phyloP scores from a whole-genome alignment of 2,797 vertebrate species.

The Thunnus albacares region DNA sequence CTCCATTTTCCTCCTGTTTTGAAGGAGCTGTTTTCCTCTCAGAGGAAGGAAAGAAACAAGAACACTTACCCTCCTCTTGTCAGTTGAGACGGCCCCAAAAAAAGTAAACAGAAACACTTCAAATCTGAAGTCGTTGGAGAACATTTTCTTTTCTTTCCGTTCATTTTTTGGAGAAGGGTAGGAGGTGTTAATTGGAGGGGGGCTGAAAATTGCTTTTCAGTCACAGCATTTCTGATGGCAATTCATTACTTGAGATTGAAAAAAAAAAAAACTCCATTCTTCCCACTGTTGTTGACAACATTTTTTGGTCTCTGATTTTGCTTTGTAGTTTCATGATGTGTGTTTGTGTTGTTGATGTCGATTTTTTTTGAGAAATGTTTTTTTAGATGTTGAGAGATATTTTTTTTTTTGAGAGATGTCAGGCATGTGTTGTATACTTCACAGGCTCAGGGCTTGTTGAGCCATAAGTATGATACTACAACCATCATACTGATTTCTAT shows the following conservation, averaged over 20 bases:
- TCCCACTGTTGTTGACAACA: conserved; percentile 34
- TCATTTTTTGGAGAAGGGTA: conserved; percentile 38
- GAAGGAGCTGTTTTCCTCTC: conserved; percentile 63
- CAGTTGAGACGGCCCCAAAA: conserved; percentile 33
- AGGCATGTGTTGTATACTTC: neutral
- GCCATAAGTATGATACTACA: conserved; percentile 5
- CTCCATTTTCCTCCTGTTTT: conserved; percentile 47
- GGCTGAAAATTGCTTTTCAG: conserved; percentile 60
- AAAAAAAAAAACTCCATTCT: conserved; percentile 6
- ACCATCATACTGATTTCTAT: neutral
- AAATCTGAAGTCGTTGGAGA: conserved; percentile 37
- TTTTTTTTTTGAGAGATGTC: conserved; percentile 12
- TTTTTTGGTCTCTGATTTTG: conserved; percentile 32
- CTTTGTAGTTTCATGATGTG: conserved; percentile 18
- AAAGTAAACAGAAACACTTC: conserved; percentile 52
- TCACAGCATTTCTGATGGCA: conserved; percentile 49
- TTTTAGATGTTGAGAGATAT: too few relatives aligned
- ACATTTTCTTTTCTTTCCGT: conserved; percentile 19
- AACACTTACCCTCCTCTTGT: conserved; percentile 39
- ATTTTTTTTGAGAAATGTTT: neutral
- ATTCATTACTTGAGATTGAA: conserved; percentile 45
- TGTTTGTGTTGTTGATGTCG: conserved; percentile 16
- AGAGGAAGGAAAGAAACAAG: conserved; percentile 35
- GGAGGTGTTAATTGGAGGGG: conserved; percentile 52
- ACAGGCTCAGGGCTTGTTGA: conserved; percentile 7